phyloP scores from a whole-genome alignment of 2,888 invertebrate genomes.

The Sturmia bella region DNA sequence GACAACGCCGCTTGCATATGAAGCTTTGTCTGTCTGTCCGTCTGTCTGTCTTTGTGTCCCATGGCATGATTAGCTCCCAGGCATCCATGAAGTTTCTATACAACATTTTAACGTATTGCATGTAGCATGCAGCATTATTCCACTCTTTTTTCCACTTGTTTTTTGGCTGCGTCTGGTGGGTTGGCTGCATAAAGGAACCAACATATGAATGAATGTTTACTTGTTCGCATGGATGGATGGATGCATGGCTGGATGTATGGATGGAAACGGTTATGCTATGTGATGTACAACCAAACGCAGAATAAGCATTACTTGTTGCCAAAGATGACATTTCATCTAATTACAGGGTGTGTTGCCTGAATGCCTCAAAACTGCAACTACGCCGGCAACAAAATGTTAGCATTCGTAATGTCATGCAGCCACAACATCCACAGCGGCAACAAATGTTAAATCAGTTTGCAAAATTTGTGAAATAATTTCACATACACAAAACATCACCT shows the following conservation, averaged over 20 bases:
- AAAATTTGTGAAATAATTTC: conserved; percentile 53
- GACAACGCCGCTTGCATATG: conserved; percentile 42
- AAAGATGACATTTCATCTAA: conserved; percentile 74
- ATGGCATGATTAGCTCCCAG: conserved; percentile 69
- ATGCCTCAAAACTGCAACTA: conserved; percentile 69
- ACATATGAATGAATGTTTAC: conserved; percentile 35
- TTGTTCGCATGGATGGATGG: conserved; percentile 19
- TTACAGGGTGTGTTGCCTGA: conserved; percentile 74
- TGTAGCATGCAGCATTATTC: conserved; percentile 52
- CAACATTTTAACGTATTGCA: conserved; percentile 46
- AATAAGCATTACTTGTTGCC: conserved; percentile 69
- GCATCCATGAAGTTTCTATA: conserved; percentile 68
- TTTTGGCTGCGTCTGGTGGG: conserved; percentile 48
- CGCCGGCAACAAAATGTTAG: conserved; percentile 56
- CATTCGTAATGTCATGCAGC: conserved; percentile 63
- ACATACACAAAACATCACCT: conserved; percentile 59
- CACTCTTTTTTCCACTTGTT: conserved; percentile 12
- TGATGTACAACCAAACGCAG: conserved; percentile 37
- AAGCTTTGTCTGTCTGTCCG: conserved; percentile 37
- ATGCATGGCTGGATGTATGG: conserved; percentile 40
- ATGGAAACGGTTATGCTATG: conserved; percentile 43
- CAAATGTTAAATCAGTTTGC: conserved; percentile 47
- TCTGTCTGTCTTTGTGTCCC: conserved; percentile 56
- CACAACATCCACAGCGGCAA: conserved; percentile 51
- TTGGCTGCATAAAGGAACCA: conserved; percentile 16